phyloP scores from a whole-genome alignment of 2,113 vertebrate genomes.

The Ictidomys tridecemlineatus region DNA sequence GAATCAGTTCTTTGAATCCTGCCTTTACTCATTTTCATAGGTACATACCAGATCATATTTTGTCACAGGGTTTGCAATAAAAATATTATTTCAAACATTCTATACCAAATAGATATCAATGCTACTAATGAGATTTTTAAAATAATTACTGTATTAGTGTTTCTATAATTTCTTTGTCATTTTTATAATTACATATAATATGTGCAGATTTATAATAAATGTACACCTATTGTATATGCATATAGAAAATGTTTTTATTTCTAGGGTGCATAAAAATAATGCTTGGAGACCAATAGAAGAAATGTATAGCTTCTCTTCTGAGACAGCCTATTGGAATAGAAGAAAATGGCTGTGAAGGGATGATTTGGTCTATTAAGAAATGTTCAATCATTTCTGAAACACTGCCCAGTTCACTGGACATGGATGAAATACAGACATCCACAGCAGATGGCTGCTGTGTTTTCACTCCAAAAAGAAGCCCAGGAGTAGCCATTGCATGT shows the following conservation, averaged over 20 bases:
- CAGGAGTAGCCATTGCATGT: background rate
- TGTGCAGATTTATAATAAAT: background rate
- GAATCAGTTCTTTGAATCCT: background rate
- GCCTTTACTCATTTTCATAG: background rate
- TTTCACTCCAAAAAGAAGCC: background rate
- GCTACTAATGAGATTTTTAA: background rate
- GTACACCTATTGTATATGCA: background rate
- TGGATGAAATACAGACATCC: background rate
- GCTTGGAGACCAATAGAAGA: background rate
- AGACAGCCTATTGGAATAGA: background rate
- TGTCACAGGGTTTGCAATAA: background rate
- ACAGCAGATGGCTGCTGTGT: no score
- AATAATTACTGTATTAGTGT: background rate
- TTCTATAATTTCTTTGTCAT: background rate
- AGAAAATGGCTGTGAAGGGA: background rate
- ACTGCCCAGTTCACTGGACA: no score
- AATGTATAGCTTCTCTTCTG: background rate
- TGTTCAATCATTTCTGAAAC: background rate
- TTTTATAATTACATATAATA: background rate
- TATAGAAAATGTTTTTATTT: background rate
- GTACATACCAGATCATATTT: background rate
- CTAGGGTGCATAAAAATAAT: background rate
- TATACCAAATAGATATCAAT: background rate
- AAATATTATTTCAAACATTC: background rate
- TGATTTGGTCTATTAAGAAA: background rate